Evolutionary conservation across 2,797 vertebrate species (phyloP).

Genomic region (Lateolabrax maculatus): DNA sequence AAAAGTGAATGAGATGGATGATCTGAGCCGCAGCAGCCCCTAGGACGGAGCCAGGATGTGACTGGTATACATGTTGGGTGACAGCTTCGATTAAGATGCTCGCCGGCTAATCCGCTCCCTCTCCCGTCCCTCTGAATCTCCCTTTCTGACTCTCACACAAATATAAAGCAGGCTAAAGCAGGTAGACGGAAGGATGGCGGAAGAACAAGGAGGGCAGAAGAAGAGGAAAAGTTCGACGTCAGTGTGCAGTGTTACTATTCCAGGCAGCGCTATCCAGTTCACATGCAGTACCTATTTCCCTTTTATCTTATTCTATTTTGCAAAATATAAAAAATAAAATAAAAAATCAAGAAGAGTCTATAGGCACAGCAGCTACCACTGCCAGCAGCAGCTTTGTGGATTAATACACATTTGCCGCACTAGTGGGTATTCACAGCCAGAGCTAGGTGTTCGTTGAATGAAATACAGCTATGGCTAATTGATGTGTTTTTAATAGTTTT

Average conservation of each 20-base stretch:
- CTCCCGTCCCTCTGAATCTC: not conserved
- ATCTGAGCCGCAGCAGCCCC: constrained; percentile 32
- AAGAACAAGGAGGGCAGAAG: not conserved
- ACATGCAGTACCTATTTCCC: not conserved
- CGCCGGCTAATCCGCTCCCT: not conserved
- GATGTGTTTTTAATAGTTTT: too few relatives aligned
- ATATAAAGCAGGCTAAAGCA: constrained; percentile 3
- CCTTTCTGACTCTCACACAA: not conserved
- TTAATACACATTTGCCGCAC: too few relatives aligned
- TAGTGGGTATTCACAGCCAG: too few relatives aligned
- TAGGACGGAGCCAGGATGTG: constrained; percentile 15
- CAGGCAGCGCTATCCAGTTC: not conserved
- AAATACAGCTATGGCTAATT: too few relatives aligned
- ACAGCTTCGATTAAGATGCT: constrained; percentile 56
- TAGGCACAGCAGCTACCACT: not conserved
- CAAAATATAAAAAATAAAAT: not conserved
- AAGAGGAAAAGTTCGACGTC: not conserved
- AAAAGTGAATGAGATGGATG: constrained; percentile 63
- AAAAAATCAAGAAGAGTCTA: too few relatives aligned
- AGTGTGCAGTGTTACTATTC: not conserved
- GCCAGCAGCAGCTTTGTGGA: not conserved
- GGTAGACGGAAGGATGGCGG: not conserved
- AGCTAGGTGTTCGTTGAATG: too few relatives aligned
- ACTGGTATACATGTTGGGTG: constrained; percentile 31
- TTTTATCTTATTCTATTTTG: not conserved